phyloP scores from a whole-genome alignment of 2,888 invertebrate species.

The Geotrupes spiniger region DNA sequence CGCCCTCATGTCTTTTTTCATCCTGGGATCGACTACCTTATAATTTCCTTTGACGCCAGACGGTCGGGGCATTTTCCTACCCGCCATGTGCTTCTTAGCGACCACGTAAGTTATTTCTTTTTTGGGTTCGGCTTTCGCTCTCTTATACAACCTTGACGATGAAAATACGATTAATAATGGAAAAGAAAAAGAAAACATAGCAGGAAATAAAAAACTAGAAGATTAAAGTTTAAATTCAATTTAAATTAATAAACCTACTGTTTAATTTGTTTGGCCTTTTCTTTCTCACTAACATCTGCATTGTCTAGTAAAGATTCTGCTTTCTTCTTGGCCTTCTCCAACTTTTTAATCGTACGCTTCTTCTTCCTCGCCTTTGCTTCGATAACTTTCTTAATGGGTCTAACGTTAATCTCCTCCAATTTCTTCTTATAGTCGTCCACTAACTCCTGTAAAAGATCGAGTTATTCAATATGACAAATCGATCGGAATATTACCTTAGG shows the following conservation, averaged over 20 bases:
- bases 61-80: constrained; percentile 75
- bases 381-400: constrained; percentile 96
- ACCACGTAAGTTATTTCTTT: constrained; percentile 92
- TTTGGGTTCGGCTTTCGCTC: constrained; percentile 79
- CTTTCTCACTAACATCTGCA: constrained; percentile 83
- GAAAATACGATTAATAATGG: too few relatives aligned
- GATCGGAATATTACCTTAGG: constrained; percentile 61
- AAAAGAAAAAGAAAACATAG: constrained; percentile 5
- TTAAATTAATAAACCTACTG: constrained; percentile 56
- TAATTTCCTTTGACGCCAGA: constrained; percentile 87
- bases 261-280: constrained; percentile 90
- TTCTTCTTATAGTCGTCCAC: constrained; percentile 82
- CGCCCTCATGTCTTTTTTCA: constrained; percentile 90
- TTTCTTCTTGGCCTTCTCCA: constrained; percentile 94
- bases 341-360: constrained; percentile 77
- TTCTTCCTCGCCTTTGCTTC: constrained; percentile 98
- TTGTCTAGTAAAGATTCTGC: constrained; percentile 92
- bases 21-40: constrained; percentile 91
- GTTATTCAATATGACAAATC: background rate
- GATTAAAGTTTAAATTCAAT: background rate
- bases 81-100: constrained; percentile 80
- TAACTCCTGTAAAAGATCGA: constrained; percentile 44
- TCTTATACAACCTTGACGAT: constrained; percentile 78
- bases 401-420: constrained; percentile 82
- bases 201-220: too few relatives aligned